Base-by-base conservation (phyloP, 1,140 invertebrate species). In the Trinorchestia longiramus region DNA sequence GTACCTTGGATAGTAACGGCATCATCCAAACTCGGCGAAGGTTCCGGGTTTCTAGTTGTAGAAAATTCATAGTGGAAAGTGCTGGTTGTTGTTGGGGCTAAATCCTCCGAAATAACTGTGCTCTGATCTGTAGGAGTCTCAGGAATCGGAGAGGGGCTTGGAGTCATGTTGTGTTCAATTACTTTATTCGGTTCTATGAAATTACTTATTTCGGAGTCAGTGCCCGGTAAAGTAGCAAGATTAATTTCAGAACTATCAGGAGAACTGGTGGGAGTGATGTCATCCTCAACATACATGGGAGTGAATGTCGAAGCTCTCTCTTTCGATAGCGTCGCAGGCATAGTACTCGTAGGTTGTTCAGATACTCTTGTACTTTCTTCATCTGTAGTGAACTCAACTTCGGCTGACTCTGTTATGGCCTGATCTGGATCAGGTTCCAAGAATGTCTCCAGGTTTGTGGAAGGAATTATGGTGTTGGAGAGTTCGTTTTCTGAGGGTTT, bases 181-280 rank as follows among this genome's bases (percentile, higher is more conserved):
- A 90, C 43, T 90, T 90, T 41, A 42, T 90, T 87, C 41, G 36
- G 87, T 87, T 87, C 88, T 42, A 90, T 90, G 41, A 90, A 90
- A 90, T 90, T 90, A 43, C 43, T 41, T 90, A 42, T 41, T 42
- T 42, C 88, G 15, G 43, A 90, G 88, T 43, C 62, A 77, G 62
- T 77, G 36, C 1, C 36, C 15, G 62, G 62, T 36, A 77, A 19
- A 77, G 62, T 77, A 77, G 62, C 62, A 36, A 36, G 1, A 36
- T 11, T 77, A 77, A 77, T 36, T 77, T 77, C 28, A 23, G 62
- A 77, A 77, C 62, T 28, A 3, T 77, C 62, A 28, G 36, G 28
- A 36, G 62, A 23, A 77, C 62, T 77, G 62, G 15, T 77, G 36
- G 62, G 62, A 77, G 28, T 77, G 8, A 36, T 77, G 28, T 23